phyloP scores from a whole-genome alignment of 2,113 vertebrate species.

The Chrysochloris asiatica region DNA sequence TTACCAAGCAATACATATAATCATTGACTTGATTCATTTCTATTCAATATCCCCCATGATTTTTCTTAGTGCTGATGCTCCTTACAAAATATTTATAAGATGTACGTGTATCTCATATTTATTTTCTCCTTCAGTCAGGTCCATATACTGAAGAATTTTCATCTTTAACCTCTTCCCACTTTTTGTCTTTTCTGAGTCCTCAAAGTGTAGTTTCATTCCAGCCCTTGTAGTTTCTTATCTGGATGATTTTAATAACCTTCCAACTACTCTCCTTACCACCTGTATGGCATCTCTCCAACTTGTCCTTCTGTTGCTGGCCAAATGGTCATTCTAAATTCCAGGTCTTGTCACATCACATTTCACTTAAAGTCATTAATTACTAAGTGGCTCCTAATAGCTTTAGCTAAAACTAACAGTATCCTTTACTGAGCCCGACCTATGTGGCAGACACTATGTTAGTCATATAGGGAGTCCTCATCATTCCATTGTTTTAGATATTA shows the following conservation, averaged over 20 bases:
- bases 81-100: neutral
- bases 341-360: slow-evolving; percentile 23
- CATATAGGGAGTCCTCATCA: neutral
- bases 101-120: neutral
- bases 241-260: slow-evolving; percentile 52
- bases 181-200: neutral
- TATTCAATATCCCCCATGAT: neutral
- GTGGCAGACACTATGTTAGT: neutral
- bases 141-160: neutral
- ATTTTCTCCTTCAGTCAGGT: neutral
- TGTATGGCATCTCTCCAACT: neutral
- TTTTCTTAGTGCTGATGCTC: slow-evolving; percentile 9
- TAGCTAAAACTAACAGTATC: neutral
- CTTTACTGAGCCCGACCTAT: neutral
- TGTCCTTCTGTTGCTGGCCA: neutral
- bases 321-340: slow-evolving; percentile 32
- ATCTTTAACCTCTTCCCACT: neutral
- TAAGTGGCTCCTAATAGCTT: slow-evolving; percentile 30
- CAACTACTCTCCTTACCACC: slow-evolving; percentile 41
- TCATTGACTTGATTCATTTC: neutral
- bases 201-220: neutral
- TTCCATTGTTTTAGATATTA: neutral
- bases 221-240: slow-evolving; percentile 21
- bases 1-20: neutral
- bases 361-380: slow-evolving; percentile 17